A percentile compares a stretch with the other conserved stretches of the same genome.
These are phyloP conservation scores for Bombycilla garrulus DNA, from an alignment of 2,113 vertebrate genomes.

Conservation along the genomic window DNA sequence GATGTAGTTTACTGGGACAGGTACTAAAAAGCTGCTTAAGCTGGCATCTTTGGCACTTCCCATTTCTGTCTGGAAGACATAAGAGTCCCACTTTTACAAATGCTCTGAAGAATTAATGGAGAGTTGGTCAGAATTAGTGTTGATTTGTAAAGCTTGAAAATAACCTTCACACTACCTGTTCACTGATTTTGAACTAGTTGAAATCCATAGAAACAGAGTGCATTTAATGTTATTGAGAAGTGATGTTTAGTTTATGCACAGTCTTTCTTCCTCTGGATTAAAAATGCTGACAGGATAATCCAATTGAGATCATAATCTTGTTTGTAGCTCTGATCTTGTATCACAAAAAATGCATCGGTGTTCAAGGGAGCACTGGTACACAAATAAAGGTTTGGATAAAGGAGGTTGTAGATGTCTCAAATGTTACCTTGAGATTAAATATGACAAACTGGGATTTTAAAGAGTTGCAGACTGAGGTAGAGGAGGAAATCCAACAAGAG, in stretches of 20 bases:
- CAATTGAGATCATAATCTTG: constrained; percentile 5
- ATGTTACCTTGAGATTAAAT: neutral
- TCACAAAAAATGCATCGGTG: neutral
- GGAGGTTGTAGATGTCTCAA: neutral
- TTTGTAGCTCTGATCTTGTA: neutral
- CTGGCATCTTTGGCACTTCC: neutral
- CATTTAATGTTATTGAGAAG: neutral
- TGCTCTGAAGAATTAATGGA: neutral
- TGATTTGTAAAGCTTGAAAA: neutral
- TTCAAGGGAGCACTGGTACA: neutral
- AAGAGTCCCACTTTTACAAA: neutral
- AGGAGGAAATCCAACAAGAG: neutral
- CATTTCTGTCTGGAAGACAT: neutral
- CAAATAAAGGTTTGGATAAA: neutral
- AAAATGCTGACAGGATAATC: neutral
- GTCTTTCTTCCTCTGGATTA: neutral
- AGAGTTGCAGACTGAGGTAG: neutral
- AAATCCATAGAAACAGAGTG: neutral
- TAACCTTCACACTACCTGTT: neutral
- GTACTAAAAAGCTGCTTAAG: neutral
- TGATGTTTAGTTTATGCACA: neutral
- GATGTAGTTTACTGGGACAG: neutral
- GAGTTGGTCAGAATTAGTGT: neutral
- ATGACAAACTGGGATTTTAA: neutral
- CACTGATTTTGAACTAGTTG: neutral